A percentile compares a stretch with the other conserved stretches of the same genome.
Conservation (phyloP, 2,797 vertebrate species). For the Loriculus beryllinus region DNA sequence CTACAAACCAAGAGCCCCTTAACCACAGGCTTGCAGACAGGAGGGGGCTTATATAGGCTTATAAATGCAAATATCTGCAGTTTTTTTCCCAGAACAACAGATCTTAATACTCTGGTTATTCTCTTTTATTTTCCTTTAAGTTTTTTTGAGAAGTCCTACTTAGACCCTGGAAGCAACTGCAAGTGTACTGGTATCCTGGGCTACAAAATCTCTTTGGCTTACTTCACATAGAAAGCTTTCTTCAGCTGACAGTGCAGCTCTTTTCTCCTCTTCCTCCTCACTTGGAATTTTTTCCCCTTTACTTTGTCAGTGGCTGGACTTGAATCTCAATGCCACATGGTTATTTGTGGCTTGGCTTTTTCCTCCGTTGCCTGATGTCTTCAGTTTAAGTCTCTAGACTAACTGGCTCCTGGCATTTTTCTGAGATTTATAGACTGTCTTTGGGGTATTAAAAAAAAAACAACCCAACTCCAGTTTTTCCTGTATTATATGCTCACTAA, state of each 20-base stretch:
- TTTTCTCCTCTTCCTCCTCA: slow-evolving; percentile 59
- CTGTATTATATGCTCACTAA: background rate
- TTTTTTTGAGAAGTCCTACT: slow-evolving; percentile 21
- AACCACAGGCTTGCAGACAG: background rate
- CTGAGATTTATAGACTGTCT: slow-evolving; percentile 33
- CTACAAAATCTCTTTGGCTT: slow-evolving; percentile 44
- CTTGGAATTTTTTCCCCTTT: slow-evolving; percentile 19
- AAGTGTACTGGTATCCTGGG: slow-evolving; percentile 17
- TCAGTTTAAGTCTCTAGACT: slow-evolving; percentile 50
- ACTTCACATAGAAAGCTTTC: slow-evolving; percentile 53
- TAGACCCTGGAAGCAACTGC: slow-evolving; percentile 8
- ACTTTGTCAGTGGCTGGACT: slow-evolving; percentile 39
- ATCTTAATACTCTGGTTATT: background rate
- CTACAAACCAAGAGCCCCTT: background rate
- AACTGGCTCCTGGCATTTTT: slow-evolving; percentile 57
- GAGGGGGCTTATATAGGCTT: background rate
- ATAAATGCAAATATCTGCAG: background rate
- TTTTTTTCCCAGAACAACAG: background rate
- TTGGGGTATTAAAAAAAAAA: background rate
- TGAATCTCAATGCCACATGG: slow-evolving; percentile 42
- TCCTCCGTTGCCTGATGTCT: slow-evolving; percentile 12
- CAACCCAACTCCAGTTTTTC: background rate
- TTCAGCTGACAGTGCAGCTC: slow-evolving; percentile 43
- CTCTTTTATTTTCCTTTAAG: background rate
- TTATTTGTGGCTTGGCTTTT: slow-evolving; percentile 62